These are phyloP conservation scores for Euwallacea similis DNA, from an alignment of 1,140 invertebrate genomes.

Conservation along the genomic window DNA sequence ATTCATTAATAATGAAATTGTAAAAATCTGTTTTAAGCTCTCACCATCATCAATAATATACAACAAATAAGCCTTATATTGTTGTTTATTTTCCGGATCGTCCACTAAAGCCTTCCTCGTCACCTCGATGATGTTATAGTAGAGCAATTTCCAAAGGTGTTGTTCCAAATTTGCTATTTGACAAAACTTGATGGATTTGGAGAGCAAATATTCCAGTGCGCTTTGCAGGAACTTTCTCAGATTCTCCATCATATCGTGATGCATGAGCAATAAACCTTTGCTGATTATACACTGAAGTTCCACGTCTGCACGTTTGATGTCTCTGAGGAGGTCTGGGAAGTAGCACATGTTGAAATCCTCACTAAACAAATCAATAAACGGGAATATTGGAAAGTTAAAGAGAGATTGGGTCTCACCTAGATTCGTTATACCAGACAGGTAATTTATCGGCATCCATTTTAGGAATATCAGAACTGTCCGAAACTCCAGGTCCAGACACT, in stretches of 20 bases:
- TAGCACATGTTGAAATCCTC: slow-evolving; percentile 58
- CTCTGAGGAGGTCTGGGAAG: slow-evolving; percentile 58
- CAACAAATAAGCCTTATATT: slow-evolving; percentile 68
- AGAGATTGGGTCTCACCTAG: slow-evolving; percentile 30
- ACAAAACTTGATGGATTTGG: slow-evolving; percentile 85
- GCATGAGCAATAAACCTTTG: slow-evolving; percentile 52
- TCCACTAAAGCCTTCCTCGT: slow-evolving; percentile 63
- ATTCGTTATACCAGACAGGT: slow-evolving; percentile 61
- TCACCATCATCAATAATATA: slow-evolving; percentile 75
- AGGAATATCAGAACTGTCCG: slow-evolving; percentile 43
- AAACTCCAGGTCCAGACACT: slow-evolving; percentile 48
- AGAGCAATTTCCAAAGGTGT: slow-evolving; percentile 89
- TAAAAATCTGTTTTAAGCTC: neutral
- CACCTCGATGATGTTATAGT: slow-evolving; percentile 88
- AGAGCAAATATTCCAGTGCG: slow-evolving; percentile 72
- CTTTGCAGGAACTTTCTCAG: slow-evolving; percentile 66
- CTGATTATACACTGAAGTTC: slow-evolving; percentile 60
- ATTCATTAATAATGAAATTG: neutral
- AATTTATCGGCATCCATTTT: slow-evolving; percentile 54
- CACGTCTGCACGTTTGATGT: slow-evolving; percentile 60
- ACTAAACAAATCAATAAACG: slow-evolving; percentile 40
- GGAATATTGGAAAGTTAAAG: neutral
- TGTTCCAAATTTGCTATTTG: slow-evolving; percentile 87
- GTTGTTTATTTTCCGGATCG: slow-evolving; percentile 59
- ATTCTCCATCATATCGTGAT: slow-evolving; percentile 59